These are phyloP conservation scores for Wasmannia auropunctata DNA, from an alignment of 1,140 invertebrate genomes.

Conservation along the genomic window DNA sequence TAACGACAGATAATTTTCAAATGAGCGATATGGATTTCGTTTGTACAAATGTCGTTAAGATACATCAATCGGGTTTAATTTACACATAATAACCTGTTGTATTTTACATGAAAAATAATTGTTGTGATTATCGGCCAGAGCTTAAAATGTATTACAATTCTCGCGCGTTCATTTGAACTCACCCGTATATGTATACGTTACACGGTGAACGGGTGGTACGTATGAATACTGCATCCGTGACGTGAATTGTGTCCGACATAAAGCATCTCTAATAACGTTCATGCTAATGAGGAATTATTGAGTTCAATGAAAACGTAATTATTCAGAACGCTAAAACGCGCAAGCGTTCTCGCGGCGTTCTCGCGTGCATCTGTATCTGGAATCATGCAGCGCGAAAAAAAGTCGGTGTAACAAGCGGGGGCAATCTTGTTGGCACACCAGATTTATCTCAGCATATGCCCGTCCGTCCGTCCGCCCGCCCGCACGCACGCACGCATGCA, in stretches of 20 bases:
- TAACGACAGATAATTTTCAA: conserved; percentile 5
- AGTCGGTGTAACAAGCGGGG: conserved; percentile 6
- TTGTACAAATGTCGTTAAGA: neutral
- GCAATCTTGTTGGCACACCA: conserved; percentile 23
- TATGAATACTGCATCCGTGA: conserved; percentile 32
- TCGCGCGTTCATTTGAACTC: neutral
- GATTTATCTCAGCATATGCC: conserved; percentile 25
- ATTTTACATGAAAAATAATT: conserved; percentile 14
- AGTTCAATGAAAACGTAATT: conserved; percentile 51
- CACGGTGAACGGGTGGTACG: conserved; percentile 11
- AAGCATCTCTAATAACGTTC: conserved; percentile 49
- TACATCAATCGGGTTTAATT: neutral
- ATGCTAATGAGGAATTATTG: conserved; percentile 56
- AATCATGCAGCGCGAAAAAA: conserved; percentile 41
- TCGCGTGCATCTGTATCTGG: neutral
- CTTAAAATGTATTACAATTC: conserved; percentile 33
- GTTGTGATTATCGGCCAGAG: neutral
- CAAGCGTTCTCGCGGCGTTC: neutral
- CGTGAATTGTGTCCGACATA: conserved; percentile 42
- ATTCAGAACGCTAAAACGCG: conserved; percentile 27
- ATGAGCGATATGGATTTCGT: neutral
- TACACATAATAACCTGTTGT: neutral
- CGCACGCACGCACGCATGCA: conserved; percentile 23
- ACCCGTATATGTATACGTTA: neutral
- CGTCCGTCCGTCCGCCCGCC: neutral